phyloP scores from a whole-genome alignment of 2,888 invertebrate genomes.

The Andrena bicolor region DNA sequence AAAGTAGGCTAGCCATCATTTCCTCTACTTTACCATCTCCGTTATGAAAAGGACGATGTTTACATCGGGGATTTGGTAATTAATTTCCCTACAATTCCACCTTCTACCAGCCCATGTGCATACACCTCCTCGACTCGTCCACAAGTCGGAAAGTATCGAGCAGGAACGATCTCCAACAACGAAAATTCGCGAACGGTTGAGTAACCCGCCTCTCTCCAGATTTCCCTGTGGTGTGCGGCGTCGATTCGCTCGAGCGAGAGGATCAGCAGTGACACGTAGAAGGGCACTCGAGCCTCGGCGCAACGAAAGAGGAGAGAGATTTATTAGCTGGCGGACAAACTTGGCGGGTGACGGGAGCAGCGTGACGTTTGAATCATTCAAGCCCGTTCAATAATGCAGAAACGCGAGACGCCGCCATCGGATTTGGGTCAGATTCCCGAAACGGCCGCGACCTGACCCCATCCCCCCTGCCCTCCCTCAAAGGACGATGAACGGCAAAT shows the following conservation, averaged over 20 bases:
- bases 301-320: slow-evolving; percentile 62
- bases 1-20: no score
- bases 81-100: no score
- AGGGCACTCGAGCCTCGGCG: slow-evolving; percentile 56
- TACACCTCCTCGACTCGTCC: no score
- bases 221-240: slow-evolving; percentile 53
- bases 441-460: slow-evolving; percentile 72
- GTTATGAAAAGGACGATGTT: no score
- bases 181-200: slow-evolving; percentile 30
- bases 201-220: slow-evolving; percentile 53
- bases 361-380: slow-evolving; percentile 74
- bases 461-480: slow-evolving; percentile 2
- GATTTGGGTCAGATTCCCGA: slow-evolving; percentile 76
- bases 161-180: no score
- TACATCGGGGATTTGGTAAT: no score
- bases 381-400: slow-evolving; percentile 70
- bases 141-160: no score
- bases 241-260: slow-evolving; percentile 63
- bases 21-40: no score
- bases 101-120: no score
- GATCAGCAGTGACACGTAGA: slow-evolving; percentile 71
- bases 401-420: slow-evolving; percentile 65
- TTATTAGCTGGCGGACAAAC: slow-evolving; percentile 64
- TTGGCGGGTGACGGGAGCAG: slow-evolving; percentile 56
- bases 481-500: slow-evolving; percentile 40